Evolutionary conservation across 2,113 vertebrate genomes (phyloP).

Genomic region (Muntiacus muntjak): DNA sequence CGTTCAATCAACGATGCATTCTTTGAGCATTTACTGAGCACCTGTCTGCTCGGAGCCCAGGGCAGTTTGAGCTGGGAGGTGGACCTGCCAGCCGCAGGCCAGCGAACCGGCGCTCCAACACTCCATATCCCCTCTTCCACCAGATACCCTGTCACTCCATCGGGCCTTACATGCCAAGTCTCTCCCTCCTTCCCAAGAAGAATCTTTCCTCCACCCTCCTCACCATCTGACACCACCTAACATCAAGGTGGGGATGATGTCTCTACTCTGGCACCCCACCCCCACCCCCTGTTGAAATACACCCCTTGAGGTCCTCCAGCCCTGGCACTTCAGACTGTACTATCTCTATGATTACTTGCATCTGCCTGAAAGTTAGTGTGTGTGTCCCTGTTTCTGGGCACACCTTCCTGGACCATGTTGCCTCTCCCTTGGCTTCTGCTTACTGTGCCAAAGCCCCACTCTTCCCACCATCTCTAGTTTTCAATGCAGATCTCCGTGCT

Average conservation of each 20-base stretch:
- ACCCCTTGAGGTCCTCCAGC: neutral
- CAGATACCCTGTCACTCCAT: neutral
- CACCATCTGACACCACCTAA: neutral
- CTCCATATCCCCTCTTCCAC: neutral
- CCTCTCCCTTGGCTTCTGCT: neutral
- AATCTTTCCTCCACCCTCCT: neutral
- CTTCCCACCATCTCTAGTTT: neutral
- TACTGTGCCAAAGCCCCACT: neutral
- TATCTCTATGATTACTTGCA: neutral
- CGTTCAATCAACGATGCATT: neutral
- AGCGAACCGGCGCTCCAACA: neutral
- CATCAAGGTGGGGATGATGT: neutral
- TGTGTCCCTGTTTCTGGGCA: neutral
- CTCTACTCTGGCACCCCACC: neutral
- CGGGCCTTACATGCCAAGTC: neutral
- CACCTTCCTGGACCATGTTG: neutral
- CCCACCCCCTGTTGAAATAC: neutral
- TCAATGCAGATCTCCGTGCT: neutral
- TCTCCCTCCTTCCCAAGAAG: neutral
- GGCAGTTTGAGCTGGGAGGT: neutral
- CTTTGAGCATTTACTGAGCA: neutral
- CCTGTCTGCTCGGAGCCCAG: neutral
- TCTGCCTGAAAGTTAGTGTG: neutral
- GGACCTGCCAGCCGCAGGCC: neutral
- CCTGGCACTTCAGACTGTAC: neutral